Evolutionary conservation across 2,888 invertebrate genomes (phyloP).

Genomic region (Resseliella maxima): DNA sequence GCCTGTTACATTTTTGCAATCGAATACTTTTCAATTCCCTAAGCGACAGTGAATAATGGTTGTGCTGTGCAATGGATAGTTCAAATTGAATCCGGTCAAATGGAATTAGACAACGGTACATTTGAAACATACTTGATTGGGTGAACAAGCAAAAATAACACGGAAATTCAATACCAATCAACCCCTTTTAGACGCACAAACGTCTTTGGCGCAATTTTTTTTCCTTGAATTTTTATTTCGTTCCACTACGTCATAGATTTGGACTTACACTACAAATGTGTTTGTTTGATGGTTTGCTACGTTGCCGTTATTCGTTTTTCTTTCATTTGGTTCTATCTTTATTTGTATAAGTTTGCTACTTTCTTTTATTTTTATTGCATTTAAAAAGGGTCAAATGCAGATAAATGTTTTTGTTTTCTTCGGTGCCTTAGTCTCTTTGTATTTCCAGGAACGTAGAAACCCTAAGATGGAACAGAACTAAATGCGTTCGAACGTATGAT

Average conservation of each 20-base stretch:
- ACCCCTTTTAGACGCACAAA: neutral
- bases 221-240: neutral
- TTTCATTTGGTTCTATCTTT: slow-evolving; percentile 11
- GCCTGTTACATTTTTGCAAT: neutral
- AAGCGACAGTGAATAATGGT: neutral
- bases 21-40: slow-evolving; percentile 51
- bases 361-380: slow-evolving; percentile 48
- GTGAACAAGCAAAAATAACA: slow-evolving; percentile 14
- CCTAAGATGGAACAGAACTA: neutral
- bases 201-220: neutral
- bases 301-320: neutral
- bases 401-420: slow-evolving; percentile 63
- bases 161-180: slow-evolving; percentile 44
- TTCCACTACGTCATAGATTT: neutral
- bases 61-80: slow-evolving; percentile 2
- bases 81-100: neutral
- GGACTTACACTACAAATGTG: neutral
- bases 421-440: neutral
- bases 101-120: slow-evolving; percentile 27
- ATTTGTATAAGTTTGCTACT: slow-evolving; percentile 26
- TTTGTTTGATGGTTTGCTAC: neutral
- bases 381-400: slow-evolving; percentile 69
- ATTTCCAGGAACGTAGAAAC: neutral
- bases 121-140: neutral
- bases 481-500: neutral